Evolutionary conservation across 2,888 invertebrate genomes (phyloP).

Genomic region (Cryptosula pallasiana): DNA sequence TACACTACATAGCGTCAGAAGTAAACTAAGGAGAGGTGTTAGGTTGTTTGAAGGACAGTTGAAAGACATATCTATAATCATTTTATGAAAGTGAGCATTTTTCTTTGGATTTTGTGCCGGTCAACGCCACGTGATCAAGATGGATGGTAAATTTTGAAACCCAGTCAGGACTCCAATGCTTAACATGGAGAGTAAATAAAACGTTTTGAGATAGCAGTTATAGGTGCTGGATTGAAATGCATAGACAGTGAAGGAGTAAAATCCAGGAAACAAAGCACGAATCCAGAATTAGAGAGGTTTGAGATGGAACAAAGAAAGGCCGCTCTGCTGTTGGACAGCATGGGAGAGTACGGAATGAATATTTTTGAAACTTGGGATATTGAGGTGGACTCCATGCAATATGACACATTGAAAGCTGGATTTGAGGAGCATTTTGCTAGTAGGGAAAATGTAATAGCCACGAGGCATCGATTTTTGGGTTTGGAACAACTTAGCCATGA

Average conservation of each 20-base stretch:
- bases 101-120: not conserved
- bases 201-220: not conserved
- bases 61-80: no score
- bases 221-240: not conserved
- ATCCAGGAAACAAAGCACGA: not conserved
- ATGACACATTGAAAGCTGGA: not conserved
- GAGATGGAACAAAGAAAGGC: not conserved
- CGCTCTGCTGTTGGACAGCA: not conserved
- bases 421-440: not conserved
- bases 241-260: not conserved
- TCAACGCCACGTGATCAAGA: not conserved
- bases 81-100: no score
- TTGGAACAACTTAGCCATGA: not conserved
- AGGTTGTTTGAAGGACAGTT: no score
- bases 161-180: not conserved
- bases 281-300: no score
- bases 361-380: not conserved
- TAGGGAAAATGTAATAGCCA: not conserved
- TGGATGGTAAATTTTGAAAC: not conserved
- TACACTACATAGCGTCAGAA: not conserved
- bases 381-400: not conserved
- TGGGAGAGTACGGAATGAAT: not conserved
- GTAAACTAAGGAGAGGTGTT: not conserved
- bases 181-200: not conserved
- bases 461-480: not conserved